A percentile compares a stretch with the other conserved stretches of the same genome.
Conservation (phyloP, 2,113 vertebrate species). For the Melierax canorus region DNA sequence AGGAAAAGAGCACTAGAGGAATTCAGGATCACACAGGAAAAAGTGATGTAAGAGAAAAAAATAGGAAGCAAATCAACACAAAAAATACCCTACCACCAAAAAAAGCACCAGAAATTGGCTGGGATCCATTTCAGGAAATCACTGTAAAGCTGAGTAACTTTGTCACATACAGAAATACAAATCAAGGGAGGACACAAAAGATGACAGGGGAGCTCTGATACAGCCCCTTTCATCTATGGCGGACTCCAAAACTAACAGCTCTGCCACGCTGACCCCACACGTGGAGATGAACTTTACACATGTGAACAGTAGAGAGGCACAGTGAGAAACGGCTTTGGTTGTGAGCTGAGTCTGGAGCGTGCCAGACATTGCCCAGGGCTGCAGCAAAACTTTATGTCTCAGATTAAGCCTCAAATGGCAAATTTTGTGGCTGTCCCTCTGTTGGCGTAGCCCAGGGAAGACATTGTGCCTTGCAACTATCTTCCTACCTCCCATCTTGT, state of each 20-base stretch:
- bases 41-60: slow-evolving; percentile 34
- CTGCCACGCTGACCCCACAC: not conserved
- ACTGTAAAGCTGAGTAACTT: slow-evolving; percentile 18
- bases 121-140: slow-evolving; percentile 38
- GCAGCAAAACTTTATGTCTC: not conserved
- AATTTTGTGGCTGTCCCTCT: not conserved
- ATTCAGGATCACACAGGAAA: slow-evolving; percentile 56
- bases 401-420: not conserved
- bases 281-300: not conserved
- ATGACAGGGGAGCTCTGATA: not conserved
- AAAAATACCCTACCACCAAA: slow-evolving; percentile 7
- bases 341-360: not conserved
- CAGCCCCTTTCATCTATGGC: not conserved
- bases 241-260: not conserved
- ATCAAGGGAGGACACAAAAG: not conserved
- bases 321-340: not conserved
- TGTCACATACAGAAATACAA: slow-evolving; percentile 34
- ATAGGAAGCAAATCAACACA: slow-evolving; percentile 37
- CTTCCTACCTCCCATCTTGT: not conserved
- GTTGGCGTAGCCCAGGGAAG: not conserved
- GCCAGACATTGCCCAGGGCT: not conserved
- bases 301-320: too few relatives aligned
- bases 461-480: not conserved
- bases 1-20: slow-evolving; percentile 50
- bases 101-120: slow-evolving; percentile 47